Evolutionary conservation across 2,113 vertebrate genomes (phyloP), one percentile per base, ranked within the genome.

Genomic region (Atlantisia rogersi): DNA sequence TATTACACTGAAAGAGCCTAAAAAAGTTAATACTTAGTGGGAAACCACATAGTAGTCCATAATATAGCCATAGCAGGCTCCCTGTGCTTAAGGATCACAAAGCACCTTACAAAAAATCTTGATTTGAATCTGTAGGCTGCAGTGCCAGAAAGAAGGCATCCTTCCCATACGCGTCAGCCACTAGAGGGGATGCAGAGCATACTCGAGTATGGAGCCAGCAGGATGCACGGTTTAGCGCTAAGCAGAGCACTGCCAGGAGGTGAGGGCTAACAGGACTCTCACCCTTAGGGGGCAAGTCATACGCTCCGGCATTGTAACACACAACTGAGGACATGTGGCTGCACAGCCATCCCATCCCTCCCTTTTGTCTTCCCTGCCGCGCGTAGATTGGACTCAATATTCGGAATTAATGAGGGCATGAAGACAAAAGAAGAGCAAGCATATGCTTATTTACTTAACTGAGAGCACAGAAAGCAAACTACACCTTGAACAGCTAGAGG

Each of bases 371-470:
- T 62, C 63, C 50, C 44, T 75, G 60, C 39, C 44, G 60, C 2
- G 3, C 5, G 12, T 2, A 82, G 48, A 25, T 24, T 15, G 17
- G 48, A 84, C 56, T 91, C 46, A 68, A 37, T 32, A 40, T 67
- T 93, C 74, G 68, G 82, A 93, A 89, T 89, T 83, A 84, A 86
- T 70, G 94, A 93, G 58, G 50, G 73, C 31, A 40, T 62, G 79
- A 74, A 88, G 77, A 75, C 80, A 93, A 19, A 21, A 63, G 52
- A 91, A 46, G 37, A 79, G 69, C 58, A 79, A 92, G 50, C 74
- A 68, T 64, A 64, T 69, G 86, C 40, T 87, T 92, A 84, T 86
- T 91, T 37, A 42, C 65, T 92, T 84, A 86, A 93, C 5, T 73
- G 70, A 84, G 69, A 84, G 73, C 39, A 37, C 40, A 73, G 68